A percentile compares a stretch with the other conserved stretches of the same genome.
Conservation (phyloP, 2,888 invertebrate species). For the Lamproptera curius region DNA sequence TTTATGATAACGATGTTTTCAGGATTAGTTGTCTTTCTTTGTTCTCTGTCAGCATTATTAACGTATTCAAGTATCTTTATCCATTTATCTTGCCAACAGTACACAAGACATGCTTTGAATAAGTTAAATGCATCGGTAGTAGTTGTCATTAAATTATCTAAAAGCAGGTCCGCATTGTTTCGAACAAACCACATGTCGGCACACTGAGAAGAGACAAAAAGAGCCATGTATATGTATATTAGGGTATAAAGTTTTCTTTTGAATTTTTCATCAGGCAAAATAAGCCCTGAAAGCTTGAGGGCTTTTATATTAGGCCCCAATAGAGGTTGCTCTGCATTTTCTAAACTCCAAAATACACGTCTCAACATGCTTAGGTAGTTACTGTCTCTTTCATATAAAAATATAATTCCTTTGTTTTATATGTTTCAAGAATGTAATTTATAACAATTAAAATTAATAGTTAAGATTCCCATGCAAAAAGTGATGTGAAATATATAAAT, state of each 20-base stretch:
- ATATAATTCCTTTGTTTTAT: too few relatives aligned
- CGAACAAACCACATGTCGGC: not conserved
- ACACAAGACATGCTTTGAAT: not conserved
- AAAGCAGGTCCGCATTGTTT: not conserved
- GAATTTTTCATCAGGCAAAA: not conserved
- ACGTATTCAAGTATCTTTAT: constrained; percentile 2
- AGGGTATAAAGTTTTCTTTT: not conserved
- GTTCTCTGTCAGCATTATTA: not conserved
- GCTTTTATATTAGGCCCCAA: constrained; percentile 5
- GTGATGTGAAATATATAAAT: too few relatives aligned
- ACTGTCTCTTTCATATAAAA: too few relatives aligned
- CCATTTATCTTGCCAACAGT: constrained; percentile 4
- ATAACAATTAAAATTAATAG: too few relatives aligned
- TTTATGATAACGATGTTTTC: not conserved
- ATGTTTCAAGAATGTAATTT: too few relatives aligned
- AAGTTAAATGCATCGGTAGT: not conserved
- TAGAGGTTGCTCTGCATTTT: constrained; percentile 1
- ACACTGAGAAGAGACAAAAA: not conserved
- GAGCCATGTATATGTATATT: not conserved
- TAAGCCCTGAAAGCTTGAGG: not conserved
- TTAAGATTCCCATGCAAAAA: too few relatives aligned
- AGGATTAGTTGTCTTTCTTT: constrained; percentile 1
- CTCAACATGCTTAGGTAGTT: not conserved
- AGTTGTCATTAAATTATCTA: constrained; percentile 1
- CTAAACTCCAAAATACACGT: not conserved